Conservation (phyloP, 2,888 invertebrate genomes). For the Aproaerema taeniolella region DNA sequence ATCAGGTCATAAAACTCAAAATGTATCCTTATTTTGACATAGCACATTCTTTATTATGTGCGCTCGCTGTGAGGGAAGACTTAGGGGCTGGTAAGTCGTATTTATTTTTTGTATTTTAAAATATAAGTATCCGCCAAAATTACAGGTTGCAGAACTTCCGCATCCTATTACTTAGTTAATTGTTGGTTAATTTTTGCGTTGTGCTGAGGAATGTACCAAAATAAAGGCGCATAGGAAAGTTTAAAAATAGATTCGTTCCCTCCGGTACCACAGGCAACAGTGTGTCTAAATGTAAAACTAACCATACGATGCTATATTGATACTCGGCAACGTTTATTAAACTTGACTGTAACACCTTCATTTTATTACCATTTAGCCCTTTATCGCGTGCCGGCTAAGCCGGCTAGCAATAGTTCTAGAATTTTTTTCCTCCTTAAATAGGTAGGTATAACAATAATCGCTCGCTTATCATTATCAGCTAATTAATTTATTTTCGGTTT, state of each 20-base stretch:
- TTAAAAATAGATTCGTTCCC: slow-evolving; percentile 65
- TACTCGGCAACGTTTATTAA: too few species aligned
- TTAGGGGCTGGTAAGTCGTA: slow-evolving; percentile 87
- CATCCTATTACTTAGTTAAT: slow-evolving; percentile 30
- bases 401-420: too few species aligned
- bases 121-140: slow-evolving; percentile 39
- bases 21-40: slow-evolving; percentile 99
- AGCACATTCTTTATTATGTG: slow-evolving; percentile 96
- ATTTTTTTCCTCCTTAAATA: too few species aligned
- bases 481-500: too few species aligned
- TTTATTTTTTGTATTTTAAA: slow-evolving; percentile 37
- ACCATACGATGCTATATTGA: too few species aligned
- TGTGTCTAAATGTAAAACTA: too few species aligned
- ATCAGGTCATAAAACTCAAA: slow-evolving; percentile 98
- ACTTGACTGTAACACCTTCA: too few species aligned
- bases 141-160: slow-evolving; percentile 30
- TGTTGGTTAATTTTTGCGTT: slow-evolving; percentile 27
- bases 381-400: too few species aligned
- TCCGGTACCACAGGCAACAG: slow-evolving; percentile 31
- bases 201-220: slow-evolving; percentile 47
- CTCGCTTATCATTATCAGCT: too few species aligned
- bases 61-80: slow-evolving; percentile 96
- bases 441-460: too few species aligned
- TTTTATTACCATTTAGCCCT: too few species aligned
- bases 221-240: slow-evolving; percentile 55